phyloP scores from a whole-genome alignment of 2,113 vertebrate species.

The Dipodomys spectabilis region DNA sequence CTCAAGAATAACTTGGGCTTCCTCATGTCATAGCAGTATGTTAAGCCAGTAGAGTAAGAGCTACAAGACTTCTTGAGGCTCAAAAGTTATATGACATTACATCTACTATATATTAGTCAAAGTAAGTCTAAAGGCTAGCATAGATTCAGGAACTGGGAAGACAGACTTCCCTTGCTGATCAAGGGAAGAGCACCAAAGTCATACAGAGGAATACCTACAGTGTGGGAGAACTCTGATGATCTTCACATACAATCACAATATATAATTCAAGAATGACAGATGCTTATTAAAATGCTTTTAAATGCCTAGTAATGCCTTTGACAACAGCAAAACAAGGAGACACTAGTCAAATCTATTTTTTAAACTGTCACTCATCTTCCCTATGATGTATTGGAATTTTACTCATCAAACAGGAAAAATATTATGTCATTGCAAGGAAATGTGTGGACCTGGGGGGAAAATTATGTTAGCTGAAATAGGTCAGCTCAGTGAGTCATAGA shows the following conservation, averaged over 20 bases:
- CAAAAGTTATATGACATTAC: background rate
- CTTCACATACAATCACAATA: background rate
- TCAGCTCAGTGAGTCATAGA: too few relatives aligned
- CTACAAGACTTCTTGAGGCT: background rate
- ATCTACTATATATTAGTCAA: constrained; percentile 30
- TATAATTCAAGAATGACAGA: constrained; percentile 46
- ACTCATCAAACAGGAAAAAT: too few relatives aligned
- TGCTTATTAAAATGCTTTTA: background rate
- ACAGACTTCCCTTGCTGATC: background rate
- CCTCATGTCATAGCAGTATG: background rate
- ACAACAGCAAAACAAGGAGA: constrained; percentile 37
- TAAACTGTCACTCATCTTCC: background rate
- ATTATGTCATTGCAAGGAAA: too few relatives aligned
- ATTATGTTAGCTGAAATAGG: too few relatives aligned
- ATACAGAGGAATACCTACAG: background rate
- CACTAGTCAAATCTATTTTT: constrained; percentile 33
- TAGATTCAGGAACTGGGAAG: background rate
- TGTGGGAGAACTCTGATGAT: background rate
- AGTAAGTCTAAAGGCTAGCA: constrained; percentile 31
- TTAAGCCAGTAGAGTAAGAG: background rate
- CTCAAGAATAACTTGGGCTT: background rate
- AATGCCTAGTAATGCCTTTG: background rate
- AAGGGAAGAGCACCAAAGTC: constrained; percentile 10
- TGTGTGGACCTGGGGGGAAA: too few relatives aligned
- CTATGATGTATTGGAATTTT: background rate